These are phyloP conservation scores for Agrypnia vestita DNA, from an alignment of 1,140 invertebrate genomes.

Conservation along the genomic window DNA sequence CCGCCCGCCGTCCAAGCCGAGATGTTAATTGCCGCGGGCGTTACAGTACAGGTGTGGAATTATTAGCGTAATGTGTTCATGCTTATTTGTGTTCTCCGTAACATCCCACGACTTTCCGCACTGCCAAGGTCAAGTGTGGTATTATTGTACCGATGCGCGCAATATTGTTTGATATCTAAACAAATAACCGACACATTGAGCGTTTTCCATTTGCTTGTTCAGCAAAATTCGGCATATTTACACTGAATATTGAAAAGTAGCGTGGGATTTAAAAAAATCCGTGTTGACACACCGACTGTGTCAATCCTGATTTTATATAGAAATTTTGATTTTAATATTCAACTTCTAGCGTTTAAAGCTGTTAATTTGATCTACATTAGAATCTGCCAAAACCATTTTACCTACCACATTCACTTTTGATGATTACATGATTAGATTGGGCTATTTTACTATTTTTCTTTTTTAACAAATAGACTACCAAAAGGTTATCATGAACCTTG, in stretches of 20 bases:
- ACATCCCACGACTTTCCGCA: slow-evolving; percentile 31
- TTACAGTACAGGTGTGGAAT: background rate
- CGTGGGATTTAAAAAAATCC: no score
- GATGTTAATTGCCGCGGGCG: background rate
- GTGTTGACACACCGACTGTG: no score
- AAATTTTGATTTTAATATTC: no score
- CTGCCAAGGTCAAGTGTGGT: slow-evolving; percentile 24
- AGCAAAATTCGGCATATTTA: background rate
- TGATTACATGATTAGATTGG: no score
- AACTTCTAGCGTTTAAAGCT: no score
- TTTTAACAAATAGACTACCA: no score
- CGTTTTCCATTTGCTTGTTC: background rate
- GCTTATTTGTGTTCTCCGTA: background rate
- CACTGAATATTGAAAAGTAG: background rate
- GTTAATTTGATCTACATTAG: no score
- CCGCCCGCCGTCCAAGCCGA: background rate
- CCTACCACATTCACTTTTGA: no score
- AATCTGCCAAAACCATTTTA: no score
- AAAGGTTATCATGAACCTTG: no score
- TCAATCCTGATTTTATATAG: no score
- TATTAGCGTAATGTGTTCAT: background rate
- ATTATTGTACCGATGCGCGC: slow-evolving; percentile 9
- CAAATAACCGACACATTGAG: background rate
- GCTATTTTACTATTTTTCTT: no score
- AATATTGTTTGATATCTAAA: slow-evolving; percentile 1